phyloP scores from a whole-genome alignment of 2,797 vertebrate genomes.

The Erethizon dorsatum region DNA sequence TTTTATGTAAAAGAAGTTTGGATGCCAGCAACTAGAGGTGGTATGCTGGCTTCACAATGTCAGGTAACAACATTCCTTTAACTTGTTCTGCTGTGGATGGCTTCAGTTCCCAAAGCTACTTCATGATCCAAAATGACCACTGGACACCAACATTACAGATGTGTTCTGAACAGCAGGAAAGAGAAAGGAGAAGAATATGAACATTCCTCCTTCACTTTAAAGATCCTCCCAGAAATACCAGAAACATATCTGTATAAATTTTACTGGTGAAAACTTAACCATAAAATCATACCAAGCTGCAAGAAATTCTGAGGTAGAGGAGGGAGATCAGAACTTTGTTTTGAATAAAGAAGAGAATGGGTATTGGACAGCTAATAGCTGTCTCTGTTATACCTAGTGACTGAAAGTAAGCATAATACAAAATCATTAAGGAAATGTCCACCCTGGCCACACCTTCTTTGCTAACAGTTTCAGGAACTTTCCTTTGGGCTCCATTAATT shows the following conservation, averaged over 20 bases:
- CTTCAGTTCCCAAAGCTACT: slow-evolving; percentile 52
- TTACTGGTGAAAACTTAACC: slow-evolving; percentile 1
- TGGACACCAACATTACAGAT: neutral
- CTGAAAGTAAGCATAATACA: slow-evolving; percentile 48
- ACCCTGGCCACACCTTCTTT: slow-evolving; percentile 39
- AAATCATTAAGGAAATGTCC: slow-evolving; percentile 52
- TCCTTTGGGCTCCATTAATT: slow-evolving; percentile 62
- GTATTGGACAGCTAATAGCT: slow-evolving; percentile 30
- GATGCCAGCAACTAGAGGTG: neutral
- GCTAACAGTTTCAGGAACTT: slow-evolving; percentile 63
- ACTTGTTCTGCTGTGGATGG: slow-evolving; percentile 44
- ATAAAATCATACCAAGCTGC: slow-evolving; percentile 25
- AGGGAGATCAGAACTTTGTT: slow-evolving; percentile 4
- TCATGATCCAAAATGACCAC: slow-evolving; percentile 28
- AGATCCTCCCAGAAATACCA: slow-evolving; percentile 52
- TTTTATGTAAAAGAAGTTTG: slow-evolving; percentile 41
- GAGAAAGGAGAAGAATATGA: slow-evolving; percentile 4
- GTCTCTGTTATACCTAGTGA: slow-evolving; percentile 25
- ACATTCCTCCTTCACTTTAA: slow-evolving; percentile 8
- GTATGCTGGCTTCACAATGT: neutral
- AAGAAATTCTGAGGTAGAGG: neutral
- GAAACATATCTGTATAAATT: slow-evolving; percentile 38
- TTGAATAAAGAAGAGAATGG: slow-evolving; percentile 44
- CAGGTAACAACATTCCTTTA: neutral
- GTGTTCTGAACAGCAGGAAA: slow-evolving; percentile 31